These are phyloP conservation scores for Myocastor coypus DNA, from an alignment of 2,113 vertebrate species.

Conservation along the genomic window DNA sequence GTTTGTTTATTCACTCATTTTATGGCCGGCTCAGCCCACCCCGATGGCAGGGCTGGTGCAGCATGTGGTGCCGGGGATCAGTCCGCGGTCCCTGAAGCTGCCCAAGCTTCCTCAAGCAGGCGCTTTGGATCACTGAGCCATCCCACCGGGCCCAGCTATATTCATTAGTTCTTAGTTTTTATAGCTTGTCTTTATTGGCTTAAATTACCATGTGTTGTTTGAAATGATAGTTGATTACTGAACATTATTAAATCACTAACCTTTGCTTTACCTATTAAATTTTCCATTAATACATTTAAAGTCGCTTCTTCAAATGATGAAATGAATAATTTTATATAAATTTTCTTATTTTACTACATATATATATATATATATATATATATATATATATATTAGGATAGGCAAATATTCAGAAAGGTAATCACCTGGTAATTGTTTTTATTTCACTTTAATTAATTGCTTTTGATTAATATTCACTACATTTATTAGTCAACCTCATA, in stretches of 20 bases:
- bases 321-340: background rate
- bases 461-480: background rate
- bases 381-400: no score
- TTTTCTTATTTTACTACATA: background rate
- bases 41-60: no score
- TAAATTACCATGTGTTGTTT: background rate
- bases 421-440: background rate
- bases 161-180: background rate
- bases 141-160: no score
- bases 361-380: no score
- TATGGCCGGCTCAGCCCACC: no score
- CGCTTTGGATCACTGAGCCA: no score
- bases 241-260: background rate
- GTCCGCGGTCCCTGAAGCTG: no score
- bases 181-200: background rate
- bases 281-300: background rate
- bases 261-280: background rate
- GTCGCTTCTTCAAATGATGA: background rate
- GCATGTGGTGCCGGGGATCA: no score
- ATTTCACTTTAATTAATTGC: constrained; percentile 5
- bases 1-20: no score
- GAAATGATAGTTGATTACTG: background rate
- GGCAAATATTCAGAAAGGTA: background rate
- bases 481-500: background rate
- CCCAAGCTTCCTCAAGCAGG: no score